These are phyloP conservation scores for Eulemur albifrons DNA, from an alignment of 2,797 vertebrate species.

Conservation along the genomic window DNA sequence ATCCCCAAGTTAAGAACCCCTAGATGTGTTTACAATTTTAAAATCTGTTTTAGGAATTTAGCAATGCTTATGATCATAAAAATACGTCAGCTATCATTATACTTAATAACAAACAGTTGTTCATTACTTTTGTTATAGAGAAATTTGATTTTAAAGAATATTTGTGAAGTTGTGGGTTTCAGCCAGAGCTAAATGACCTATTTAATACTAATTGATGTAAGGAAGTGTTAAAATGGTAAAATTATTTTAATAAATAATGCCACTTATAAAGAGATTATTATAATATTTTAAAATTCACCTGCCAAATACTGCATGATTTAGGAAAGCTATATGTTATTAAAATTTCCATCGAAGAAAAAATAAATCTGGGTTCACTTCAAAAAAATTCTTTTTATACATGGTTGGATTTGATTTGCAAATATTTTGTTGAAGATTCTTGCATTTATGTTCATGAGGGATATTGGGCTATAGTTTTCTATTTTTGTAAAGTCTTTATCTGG, in stretches of 20 bases:
- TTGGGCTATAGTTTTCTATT: too few species aligned
- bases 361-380: conserved; percentile 20
- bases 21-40: neutral
- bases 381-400: too few species aligned
- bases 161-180: conserved; percentile 35
- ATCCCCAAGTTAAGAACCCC: neutral
- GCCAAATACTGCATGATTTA: conserved; percentile 26
- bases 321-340: conserved; percentile 53
- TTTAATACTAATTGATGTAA: neutral
- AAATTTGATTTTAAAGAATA: conserved; percentile 42
- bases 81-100: neutral
- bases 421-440: too few species aligned
- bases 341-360: conserved; percentile 51
- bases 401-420: too few species aligned
- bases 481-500: too few species aligned
- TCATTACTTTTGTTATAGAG: conserved; percentile 53
- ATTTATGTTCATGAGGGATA: too few species aligned
- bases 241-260: conserved; percentile 52
- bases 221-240: conserved; percentile 4
- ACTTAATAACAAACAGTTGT: conserved; percentile 27
- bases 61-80: conserved; percentile 31
- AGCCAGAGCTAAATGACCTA: neutral
- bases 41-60: conserved; percentile 42
- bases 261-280: conserved; percentile 39
- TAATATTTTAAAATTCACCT: conserved; percentile 36